These are phyloP conservation scores for Larimichthys polyactis DNA, from an alignment of 2,113 vertebrate genomes.

Conservation along the genomic window DNA sequence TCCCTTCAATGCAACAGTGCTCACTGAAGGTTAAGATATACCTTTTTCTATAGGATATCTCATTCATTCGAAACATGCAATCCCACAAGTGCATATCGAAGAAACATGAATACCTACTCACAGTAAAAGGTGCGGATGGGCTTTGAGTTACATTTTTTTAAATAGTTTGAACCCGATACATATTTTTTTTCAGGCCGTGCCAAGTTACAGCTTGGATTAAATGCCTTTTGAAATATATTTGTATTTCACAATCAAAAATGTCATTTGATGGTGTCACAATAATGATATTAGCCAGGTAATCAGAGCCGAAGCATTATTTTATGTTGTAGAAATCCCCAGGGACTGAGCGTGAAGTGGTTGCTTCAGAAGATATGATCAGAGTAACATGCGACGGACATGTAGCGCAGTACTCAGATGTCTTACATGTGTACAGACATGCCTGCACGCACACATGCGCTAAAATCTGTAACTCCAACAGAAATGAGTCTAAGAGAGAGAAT, in stretches of 20 bases:
- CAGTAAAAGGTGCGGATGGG: neutral
- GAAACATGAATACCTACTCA: constrained; percentile 1
- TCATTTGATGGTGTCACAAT: neutral
- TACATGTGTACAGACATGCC: neutral
- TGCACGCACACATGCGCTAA: neutral
- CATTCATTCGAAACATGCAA: constrained; percentile 41
- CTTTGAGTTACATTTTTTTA: constrained; percentile 6
- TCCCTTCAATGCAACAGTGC: constrained; percentile 1
- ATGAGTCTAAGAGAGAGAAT: neutral
- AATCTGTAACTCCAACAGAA: neutral
- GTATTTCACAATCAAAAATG: constrained; percentile 1
- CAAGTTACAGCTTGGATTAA: constrained; percentile 1
- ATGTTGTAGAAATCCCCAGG: constrained; percentile 19
- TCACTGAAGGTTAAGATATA: constrained; percentile 9
- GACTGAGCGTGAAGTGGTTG: constrained; percentile 2
- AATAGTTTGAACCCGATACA: neutral
- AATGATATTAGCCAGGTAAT: neutral
- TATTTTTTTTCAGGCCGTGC: neutral
- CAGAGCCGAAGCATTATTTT: neutral
- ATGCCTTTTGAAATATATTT: constrained; percentile 9
- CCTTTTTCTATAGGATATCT: constrained; percentile 5
- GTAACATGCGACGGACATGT: constrained; percentile 14
- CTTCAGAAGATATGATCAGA: constrained; percentile 17
- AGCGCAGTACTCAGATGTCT: constrained; percentile 11
- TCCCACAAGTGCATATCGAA: constrained; percentile 16